These are phyloP conservation scores for Adela reaumurella DNA, from an alignment of 2,888 invertebrate species.

Conservation along the genomic window DNA sequence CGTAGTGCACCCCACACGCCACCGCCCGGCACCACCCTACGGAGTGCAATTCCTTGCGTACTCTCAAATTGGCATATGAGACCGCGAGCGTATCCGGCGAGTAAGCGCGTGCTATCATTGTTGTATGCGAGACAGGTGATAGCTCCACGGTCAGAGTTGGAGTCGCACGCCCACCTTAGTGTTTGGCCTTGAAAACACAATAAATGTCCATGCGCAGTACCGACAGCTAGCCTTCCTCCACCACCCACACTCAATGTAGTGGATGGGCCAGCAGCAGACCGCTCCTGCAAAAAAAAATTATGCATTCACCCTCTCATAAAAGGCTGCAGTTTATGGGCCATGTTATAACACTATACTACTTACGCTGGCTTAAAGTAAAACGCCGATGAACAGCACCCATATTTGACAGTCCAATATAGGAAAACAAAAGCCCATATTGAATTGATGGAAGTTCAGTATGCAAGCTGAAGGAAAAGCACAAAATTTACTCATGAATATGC, in stretches of 20 bases:
- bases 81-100: slow-evolving; percentile 74
- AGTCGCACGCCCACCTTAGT: slow-evolving; percentile 80
- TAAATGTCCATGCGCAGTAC: slow-evolving; percentile 90
- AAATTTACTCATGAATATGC: no score
- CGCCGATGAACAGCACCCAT: slow-evolving; percentile 1
- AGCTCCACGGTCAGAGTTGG: slow-evolving; percentile 68
- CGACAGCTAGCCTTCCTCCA: slow-evolving; percentile 79
- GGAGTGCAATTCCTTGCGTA: slow-evolving; percentile 70
- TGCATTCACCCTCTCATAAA: no score
- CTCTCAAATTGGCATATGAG: slow-evolving; percentile 90
- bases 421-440: no score
- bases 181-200: slow-evolving; percentile 75
- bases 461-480: no score
- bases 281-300: slow-evolving; percentile 67
- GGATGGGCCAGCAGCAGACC: slow-evolving; percentile 84
- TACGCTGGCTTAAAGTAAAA: neutral
- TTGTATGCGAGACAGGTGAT: slow-evolving; percentile 84
- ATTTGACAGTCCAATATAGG: no score
- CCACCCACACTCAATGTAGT: slow-evolving; percentile 72
- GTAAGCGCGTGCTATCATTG: slow-evolving; percentile 77
- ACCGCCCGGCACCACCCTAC: slow-evolving; percentile 55
- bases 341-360: neutral
- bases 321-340: no score
- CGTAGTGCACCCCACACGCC: slow-evolving; percentile 45
- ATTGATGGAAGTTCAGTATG: no score